Conservation (phyloP, 92 coral and sea anemone genomes). For the Metridium senile region DNA sequence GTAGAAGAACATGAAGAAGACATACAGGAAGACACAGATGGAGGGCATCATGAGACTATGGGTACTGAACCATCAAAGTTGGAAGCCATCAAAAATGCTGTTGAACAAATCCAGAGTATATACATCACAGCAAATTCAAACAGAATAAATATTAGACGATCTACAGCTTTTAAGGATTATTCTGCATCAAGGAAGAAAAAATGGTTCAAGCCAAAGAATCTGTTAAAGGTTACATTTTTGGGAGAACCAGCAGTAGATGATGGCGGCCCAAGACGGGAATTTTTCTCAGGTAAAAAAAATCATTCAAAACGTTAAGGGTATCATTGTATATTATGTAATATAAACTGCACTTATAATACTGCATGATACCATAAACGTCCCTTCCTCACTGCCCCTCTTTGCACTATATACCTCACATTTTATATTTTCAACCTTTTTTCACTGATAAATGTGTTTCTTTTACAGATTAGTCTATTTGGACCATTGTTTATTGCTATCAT, state of each 20-base stretch:
- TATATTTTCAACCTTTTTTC: too few species aligned
- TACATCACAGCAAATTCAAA: not conserved
- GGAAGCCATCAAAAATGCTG: constrained; percentile 16
- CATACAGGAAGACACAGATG: not conserved
- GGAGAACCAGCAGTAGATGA: constrained; percentile 75
- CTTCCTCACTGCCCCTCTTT: not conserved
- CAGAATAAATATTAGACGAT: constrained; percentile 25
- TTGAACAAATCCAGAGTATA: not conserved
- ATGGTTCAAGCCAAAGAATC: constrained; percentile 57
- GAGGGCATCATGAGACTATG: not conserved
- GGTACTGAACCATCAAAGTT: not conserved
- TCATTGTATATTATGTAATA: not conserved
- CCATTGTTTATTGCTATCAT: not conserved
- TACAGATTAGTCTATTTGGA: not conserved
- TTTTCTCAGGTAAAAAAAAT: constrained; percentile 62
- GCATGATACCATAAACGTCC: not conserved
- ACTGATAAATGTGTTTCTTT: not conserved
- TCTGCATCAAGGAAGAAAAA: constrained; percentile 54
- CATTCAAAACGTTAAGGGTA: not conserved
- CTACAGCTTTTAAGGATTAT: constrained; percentile 57
- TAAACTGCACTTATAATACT: not conserved
- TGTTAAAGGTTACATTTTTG: constrained; percentile 61
- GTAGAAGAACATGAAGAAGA: constrained; percentile 1
- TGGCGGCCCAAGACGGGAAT: constrained; percentile 77
- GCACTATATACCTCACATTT: not conserved